Conservation (phyloP, 2,797 vertebrate genomes). For the Darevskia mixta region DNA sequence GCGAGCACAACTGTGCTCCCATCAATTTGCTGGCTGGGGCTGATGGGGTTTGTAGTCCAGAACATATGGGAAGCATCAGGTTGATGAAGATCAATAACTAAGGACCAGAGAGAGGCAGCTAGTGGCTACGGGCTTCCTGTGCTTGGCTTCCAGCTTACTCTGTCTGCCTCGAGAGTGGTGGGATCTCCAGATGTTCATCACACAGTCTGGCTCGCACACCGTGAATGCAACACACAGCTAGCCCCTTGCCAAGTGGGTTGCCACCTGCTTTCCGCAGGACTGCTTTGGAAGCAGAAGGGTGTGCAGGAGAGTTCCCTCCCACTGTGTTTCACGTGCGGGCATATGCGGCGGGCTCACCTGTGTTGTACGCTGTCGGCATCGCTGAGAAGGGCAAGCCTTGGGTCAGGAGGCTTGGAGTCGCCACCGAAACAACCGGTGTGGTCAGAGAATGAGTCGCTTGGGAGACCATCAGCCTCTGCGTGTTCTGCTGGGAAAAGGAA, state of each 20-base stretch:
- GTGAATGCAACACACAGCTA: neutral
- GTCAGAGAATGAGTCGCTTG: constrained; percentile 92
- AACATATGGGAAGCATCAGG: too few relatives aligned
- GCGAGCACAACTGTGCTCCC: too few relatives aligned
- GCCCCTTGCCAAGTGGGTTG: neutral
- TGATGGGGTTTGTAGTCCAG: too few relatives aligned
- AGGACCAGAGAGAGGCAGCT: neutral
- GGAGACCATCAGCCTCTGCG: constrained; percentile 90
- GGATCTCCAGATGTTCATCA: neutral
- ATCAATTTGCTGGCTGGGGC: too few relatives aligned
- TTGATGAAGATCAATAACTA: neutral
- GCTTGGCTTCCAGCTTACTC: neutral
- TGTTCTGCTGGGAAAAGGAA: constrained; percentile 84
- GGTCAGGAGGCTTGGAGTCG: constrained; percentile 93
- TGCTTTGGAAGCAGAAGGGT: too few relatives aligned
- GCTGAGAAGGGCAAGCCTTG: constrained; percentile 92
- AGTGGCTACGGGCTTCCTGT: neutral
- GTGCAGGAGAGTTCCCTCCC: neutral
- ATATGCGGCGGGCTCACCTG: constrained; percentile 81
- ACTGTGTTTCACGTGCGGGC: neutral
- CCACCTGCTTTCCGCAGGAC: neutral
- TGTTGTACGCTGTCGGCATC: constrained; percentile 96
- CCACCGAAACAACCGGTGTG: constrained; percentile 96
- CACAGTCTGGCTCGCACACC: neutral
- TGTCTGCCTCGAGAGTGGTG: too few relatives aligned